Evolutionary conservation across 2,888 invertebrate genomes (phyloP).

Genomic region (Callyntrura sp.): DNA sequence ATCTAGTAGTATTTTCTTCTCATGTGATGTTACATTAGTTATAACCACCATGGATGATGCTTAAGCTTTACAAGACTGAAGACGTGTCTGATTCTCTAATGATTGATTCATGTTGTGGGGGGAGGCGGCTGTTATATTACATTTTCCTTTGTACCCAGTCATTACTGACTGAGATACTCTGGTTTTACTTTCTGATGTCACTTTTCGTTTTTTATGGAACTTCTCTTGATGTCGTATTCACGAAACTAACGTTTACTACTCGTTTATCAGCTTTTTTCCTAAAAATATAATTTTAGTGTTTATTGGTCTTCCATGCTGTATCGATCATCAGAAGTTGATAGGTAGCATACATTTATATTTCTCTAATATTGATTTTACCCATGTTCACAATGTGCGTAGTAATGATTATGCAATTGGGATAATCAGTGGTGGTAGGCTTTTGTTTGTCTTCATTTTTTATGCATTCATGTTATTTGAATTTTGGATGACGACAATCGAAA

Average conservation of each 20-base stretch:
- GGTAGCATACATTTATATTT: slow-evolving; percentile 52
- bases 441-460: slow-evolving; percentile 71
- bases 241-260: slow-evolving; percentile 49
- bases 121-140: not conserved
- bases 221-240: slow-evolving; percentile 64
- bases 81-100: slow-evolving; percentile 44
- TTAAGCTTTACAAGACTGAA: slow-evolving; percentile 24
- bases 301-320: slow-evolving; percentile 72
- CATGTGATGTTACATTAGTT: slow-evolving; percentile 1
- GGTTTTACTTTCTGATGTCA: no score
- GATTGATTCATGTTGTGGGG: slow-evolving; percentile 16
- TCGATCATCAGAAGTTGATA: slow-evolving; percentile 71
- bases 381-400: slow-evolving; percentile 23
- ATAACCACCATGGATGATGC: not conserved
- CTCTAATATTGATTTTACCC: slow-evolving; percentile 48
- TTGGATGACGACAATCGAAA: slow-evolving; percentile 62
- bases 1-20: slow-evolving; percentile 1
- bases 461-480: slow-evolving; percentile 65
- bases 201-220: slow-evolving; percentile 55
- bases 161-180: slow-evolving; percentile 29
- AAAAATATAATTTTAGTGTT: slow-evolving; percentile 56
- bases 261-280: slow-evolving; percentile 17
- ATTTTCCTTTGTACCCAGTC: slow-evolving; percentile 19
- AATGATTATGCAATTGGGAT: slow-evolving; percentile 76
- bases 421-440: slow-evolving; percentile 62